Percentiles rank a stretch among this genome's conserved stretches.
Evolutionary conservation across 1,140 invertebrate species (phyloP).

Genomic region (Piezodorus guildinii): DNA sequence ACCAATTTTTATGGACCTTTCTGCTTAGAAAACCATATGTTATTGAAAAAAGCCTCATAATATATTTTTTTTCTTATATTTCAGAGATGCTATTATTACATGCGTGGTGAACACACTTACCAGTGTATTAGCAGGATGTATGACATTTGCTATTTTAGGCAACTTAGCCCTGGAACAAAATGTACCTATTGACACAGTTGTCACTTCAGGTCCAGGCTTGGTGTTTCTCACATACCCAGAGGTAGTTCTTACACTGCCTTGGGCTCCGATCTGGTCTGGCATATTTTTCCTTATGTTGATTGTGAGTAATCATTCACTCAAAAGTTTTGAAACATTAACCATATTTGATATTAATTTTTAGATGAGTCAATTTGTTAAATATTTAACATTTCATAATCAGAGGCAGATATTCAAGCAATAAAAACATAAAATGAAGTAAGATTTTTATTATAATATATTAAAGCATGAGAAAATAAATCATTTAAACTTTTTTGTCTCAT

Average conservation of each 20-base stretch:
- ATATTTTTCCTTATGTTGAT: conserved; percentile 54
- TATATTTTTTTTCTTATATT: conserved; percentile 25
- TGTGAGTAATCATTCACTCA: conserved; percentile 35
- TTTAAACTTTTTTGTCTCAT: too few species aligned
- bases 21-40: too few species aligned
- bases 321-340: background rate
- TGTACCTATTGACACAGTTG: conserved; percentile 42
- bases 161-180: conserved; percentile 45
- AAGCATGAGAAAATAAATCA: too few species aligned
- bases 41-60: too few species aligned
- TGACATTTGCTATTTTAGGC: conserved; percentile 52
- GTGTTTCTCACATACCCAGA: conserved; percentile 57
- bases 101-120: conserved; percentile 54
- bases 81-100: conserved; percentile 49
- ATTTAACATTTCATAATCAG: too few species aligned
- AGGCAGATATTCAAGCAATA: too few species aligned
- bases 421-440: too few species aligned
- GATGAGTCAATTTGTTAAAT: too few species aligned
- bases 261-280: conserved; percentile 47
- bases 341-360: too few species aligned
- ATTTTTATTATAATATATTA: too few species aligned
- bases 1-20: too few species aligned
- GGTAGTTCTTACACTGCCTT: conserved; percentile 50
- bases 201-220: conserved; percentile 50
- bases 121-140: conserved; percentile 46